Evolutionary conservation across 2,888 invertebrate genomes (phyloP).

Genomic region (Eristalis pertinax): DNA sequence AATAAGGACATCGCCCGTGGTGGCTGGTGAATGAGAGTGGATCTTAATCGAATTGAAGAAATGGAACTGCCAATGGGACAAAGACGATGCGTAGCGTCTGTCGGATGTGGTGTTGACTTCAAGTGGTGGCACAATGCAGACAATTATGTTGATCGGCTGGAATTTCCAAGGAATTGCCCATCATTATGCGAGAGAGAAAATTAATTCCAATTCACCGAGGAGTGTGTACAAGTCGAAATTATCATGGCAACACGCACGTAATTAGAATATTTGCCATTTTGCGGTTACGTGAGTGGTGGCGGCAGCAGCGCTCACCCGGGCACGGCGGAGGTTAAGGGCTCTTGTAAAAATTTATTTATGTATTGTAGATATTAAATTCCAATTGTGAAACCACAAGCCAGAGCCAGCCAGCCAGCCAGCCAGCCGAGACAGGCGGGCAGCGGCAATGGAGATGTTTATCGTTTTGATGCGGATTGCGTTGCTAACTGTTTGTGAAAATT

Average conservation of each 20-base stretch:
- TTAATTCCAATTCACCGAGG: constrained; percentile 38
- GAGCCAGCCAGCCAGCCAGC: neutral
- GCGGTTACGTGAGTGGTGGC: constrained; percentile 12
- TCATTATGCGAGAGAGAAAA: constrained; percentile 4
- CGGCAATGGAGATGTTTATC: constrained; percentile 33
- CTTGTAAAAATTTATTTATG: constrained; percentile 20
- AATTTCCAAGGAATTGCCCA: constrained; percentile 41
- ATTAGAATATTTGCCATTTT: constrained; percentile 57
- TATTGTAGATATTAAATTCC: constrained; percentile 10
- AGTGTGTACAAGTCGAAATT: constrained; percentile 21
- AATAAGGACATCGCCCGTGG: neutral
- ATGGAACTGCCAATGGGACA: neutral
- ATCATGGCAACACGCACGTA: constrained; percentile 42
- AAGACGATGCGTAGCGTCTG: neutral
- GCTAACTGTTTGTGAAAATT: constrained; percentile 6
- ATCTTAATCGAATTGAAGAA: no score
- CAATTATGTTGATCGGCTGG: constrained; percentile 30
- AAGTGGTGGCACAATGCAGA: constrained; percentile 19
- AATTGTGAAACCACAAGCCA: constrained; percentile 26
- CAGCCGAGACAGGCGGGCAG: no score
- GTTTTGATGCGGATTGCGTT: constrained; percentile 27
- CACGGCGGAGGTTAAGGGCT: neutral
- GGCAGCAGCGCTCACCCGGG: no score
- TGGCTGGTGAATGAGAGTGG: neutral
- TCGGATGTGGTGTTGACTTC: neutral